phyloP scores from a whole-genome alignment of 2,113 vertebrate genomes.

The Catharus fuscescens region DNA sequence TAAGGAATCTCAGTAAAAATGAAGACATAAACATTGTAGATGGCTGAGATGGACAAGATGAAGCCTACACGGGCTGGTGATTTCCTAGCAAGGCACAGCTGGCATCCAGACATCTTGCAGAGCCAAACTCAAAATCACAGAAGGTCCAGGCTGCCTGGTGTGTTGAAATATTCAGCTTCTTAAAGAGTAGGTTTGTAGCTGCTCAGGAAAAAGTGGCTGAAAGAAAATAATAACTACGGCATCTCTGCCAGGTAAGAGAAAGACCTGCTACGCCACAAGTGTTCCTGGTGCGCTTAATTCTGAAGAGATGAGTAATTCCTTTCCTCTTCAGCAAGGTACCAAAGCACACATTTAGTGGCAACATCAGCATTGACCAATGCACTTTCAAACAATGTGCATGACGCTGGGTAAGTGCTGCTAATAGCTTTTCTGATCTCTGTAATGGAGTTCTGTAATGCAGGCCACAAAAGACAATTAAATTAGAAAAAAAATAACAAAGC shows the following conservation, averaged over 20 bases:
- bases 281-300: background rate
- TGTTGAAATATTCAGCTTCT: background rate
- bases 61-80: background rate
- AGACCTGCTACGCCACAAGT: background rate
- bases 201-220: background rate
- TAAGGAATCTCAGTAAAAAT: background rate
- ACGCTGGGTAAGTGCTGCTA: conserved; percentile 22
- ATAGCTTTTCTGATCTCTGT: conserved; percentile 45
- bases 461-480: conserved; percentile 32
- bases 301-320: conserved; percentile 12
- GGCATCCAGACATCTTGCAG: background rate
- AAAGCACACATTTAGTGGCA: background rate
- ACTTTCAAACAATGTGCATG: background rate
- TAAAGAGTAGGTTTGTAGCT: background rate
- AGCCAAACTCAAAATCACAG: background rate
- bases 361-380: background rate
- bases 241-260: background rate
- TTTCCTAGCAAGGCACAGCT: background rate
- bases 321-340: background rate
- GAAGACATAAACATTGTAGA: background rate
- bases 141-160: background rate
- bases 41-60: background rate
- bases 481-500: background rate
- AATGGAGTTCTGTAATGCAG: conserved; percentile 25
- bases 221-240: background rate